Base-by-base conservation (phyloP, 2,888 invertebrate species). In the Aphidius colemani region DNA sequence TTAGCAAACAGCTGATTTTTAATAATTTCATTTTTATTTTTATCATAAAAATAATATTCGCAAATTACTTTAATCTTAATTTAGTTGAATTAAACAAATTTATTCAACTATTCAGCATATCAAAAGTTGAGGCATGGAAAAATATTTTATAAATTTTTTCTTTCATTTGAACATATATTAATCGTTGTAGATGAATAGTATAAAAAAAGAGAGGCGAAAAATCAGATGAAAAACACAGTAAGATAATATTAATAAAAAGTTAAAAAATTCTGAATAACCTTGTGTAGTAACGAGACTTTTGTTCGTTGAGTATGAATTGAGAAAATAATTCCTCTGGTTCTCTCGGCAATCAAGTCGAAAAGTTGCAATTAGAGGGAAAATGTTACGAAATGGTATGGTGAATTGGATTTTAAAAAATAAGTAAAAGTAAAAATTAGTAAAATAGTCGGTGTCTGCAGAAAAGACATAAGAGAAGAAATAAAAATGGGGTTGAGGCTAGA, bases 361-460 rank as follows among this genome's bases (percentile, higher is more conserved):
- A 63, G 63, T 65, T 61, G 66, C 64, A 70, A 70, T 70, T 69
- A 70, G 64, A 60, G 53, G 53, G 63, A 66, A 66, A 66, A 60
- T 50, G n/a, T 7, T 43, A 30, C 30, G 39, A 59, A 60, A 44
- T 45, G 55, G 43, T 30, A 13, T 30, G n/a, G 9, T 48, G 48
- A 13, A 13, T 48, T 57, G 30, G 45, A 48, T 39, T 57, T 46
- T 11, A 48, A 46, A 46, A 46, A 39, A 7, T 45, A 57, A 18
- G 46, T 56, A 45, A 57, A 53, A 46, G 45, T 39, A 46, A 46
- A 57, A 30, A 44, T 45, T 10, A n/a, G 10, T 6, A 46, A 46
- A 10, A n/a, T 11, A 46, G 10, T 11, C 2, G 11, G 10, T n/a
- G 7, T 57, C 44, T 13, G 46, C 30, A 41, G 41, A 43, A 18